Percentiles rank a stretch among this genome's conserved stretches.
These are phyloP conservation scores for Physocephala rufipes DNA, from an alignment of 2,888 invertebrate species.

Conservation along the genomic window DNA sequence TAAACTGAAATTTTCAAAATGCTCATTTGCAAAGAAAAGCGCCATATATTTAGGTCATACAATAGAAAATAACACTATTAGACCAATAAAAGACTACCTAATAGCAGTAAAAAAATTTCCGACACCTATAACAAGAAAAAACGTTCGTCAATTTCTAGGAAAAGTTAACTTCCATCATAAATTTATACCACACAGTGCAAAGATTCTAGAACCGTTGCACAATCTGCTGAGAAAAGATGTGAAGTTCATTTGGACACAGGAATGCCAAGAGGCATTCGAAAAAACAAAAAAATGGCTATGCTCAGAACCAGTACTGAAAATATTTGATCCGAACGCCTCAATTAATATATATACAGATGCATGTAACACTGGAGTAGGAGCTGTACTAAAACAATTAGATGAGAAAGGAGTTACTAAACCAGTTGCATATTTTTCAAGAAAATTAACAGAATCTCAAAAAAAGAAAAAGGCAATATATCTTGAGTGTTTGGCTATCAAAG, in stretches of 20 bases:
- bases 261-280: conserved; percentile 42
- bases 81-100: conserved; percentile 39
- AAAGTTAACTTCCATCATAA: conserved; percentile 45
- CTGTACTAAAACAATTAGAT: conserved; percentile 43
- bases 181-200: conserved; percentile 40
- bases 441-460: conserved; percentile 43
- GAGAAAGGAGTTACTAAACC: conserved; percentile 41
- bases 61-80: conserved; percentile 41
- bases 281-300: conserved; percentile 42
- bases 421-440: conserved; percentile 43
- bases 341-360: conserved; percentile 44
- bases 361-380: conserved; percentile 40
- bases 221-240: conserved; percentile 42
- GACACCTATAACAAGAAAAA: conserved; percentile 40
- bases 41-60: conserved; percentile 45
- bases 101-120: conserved; percentile 43
- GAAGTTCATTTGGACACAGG: conserved; percentile 41
- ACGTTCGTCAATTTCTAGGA: conserved; percentile 41
- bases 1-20: conserved; percentile 42
- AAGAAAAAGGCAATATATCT: conserved; percentile 44
- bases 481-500: conserved; percentile 45
- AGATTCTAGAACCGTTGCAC: conserved; percentile 44
- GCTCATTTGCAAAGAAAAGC: conserved; percentile 37
- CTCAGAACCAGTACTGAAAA: conserved; percentile 40
- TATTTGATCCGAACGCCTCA: conserved; percentile 43